phyloP scores from a whole-genome alignment of 2,113 vertebrate genomes.

The Orthochromis indermauri region DNA sequence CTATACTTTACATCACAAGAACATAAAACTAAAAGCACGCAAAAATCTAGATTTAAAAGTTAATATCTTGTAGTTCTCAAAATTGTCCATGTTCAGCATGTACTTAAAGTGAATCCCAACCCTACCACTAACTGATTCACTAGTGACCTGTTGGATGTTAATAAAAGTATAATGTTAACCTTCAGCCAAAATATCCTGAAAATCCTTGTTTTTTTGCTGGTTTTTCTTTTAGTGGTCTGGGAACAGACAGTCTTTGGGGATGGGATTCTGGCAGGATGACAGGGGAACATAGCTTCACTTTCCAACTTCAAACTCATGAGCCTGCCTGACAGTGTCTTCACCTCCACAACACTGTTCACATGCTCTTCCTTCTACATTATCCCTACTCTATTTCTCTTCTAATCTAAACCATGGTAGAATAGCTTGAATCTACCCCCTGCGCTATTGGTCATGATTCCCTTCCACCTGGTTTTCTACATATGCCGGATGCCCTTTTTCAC shows the following conservation, averaged over 20 bases:
- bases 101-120: not conserved
- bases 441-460: not conserved
- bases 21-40: not conserved
- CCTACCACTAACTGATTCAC: not conserved
- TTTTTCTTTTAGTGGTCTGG: not conserved
- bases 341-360: not conserved
- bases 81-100: not conserved
- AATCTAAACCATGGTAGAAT: not conserved
- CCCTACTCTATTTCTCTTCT: not conserved
- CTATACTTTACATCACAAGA: not conserved
- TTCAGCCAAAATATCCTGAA: not conserved
- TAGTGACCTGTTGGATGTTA: not conserved
- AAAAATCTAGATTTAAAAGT: not conserved
- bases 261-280: not conserved
- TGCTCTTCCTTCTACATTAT: not conserved
- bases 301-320: not conserved
- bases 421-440: not conserved
- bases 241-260: not conserved
- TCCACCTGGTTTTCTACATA: not conserved
- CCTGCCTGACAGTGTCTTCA: not conserved
- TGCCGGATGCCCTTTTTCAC: not conserved
- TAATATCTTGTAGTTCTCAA: not conserved
- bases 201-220: not conserved
- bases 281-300: not conserved
- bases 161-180: not conserved